Evolutionary conservation across 2,888 invertebrate genomes (phyloP), one percentile per base, ranked within the genome.

Genomic region (Drymonia ruficornis): DNA sequence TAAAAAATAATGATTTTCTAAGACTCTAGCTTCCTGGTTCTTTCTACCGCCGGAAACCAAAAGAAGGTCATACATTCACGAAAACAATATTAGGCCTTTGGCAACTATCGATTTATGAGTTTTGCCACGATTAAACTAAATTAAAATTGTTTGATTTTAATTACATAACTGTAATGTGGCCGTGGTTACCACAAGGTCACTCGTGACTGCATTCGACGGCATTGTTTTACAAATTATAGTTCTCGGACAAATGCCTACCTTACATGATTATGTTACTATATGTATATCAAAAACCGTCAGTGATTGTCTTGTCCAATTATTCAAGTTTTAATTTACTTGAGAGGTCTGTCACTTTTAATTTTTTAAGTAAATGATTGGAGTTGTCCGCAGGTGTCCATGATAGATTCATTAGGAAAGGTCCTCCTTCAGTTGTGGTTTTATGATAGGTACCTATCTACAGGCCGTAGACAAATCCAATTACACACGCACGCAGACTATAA

Each of bases 81-180:
- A 29, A 13, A 46, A 46, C 15, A 43, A 43, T 43, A 43, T 11
- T 1, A 16, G 16, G 40, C 16, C 16, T 2, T 19, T 29, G 15
- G 15, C 15, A 45, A 6, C 28, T 1, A 1, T 8, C 29, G n/a
- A 46, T 46, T 46, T 46, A 46, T 46, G 28, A 29, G 9, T 46
- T 28, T 46, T 15, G 23, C 29, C 15, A 46, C 28, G n/a, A 46
- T 29, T 29, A 29, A 29, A 11, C 16, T 9, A 46, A 29, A 46
- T 29, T 28, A 46, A 15, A 29, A 46, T 40, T 28, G 29, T 46
- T 46, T 29, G 46, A 29, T 46, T 29, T 46, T 46, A 46, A 46
- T 46, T 46, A 46, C 29, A n/a, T 9, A 29, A 46, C 8, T 46
- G 13, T 45, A n/a, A 45, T 12, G 29, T 11, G 28, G 16, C 46